Evolutionary conservation across 2,113 vertebrate genomes (phyloP).

Genomic region (Silurus asotus): DNA sequence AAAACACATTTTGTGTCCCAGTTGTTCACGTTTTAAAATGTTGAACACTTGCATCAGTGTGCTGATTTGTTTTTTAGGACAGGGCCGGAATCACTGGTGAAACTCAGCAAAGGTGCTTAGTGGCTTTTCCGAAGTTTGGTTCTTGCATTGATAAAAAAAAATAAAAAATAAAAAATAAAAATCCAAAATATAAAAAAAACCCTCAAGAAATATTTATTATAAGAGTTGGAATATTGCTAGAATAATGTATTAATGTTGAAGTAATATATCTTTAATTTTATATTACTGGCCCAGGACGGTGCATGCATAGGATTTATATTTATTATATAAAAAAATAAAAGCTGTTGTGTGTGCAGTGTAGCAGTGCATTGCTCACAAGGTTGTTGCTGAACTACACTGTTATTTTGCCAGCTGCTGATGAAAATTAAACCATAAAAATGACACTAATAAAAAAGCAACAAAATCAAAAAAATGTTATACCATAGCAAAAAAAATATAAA

Average conservation of each 20-base stretch:
- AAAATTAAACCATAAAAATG: not conserved
- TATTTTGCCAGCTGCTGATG: constrained; percentile 10
- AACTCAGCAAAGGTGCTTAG: not conserved
- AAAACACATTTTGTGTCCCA: not conserved
- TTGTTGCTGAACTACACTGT: not conserved
- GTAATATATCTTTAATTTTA: not conserved
- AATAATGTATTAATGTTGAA: not conserved
- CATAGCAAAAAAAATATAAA: not conserved
- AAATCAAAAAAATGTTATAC: not conserved
- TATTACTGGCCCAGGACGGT: not conserved
- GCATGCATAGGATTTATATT: not conserved
- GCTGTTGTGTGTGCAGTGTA: not conserved
- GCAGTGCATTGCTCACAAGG: not conserved
- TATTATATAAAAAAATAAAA: not conserved
- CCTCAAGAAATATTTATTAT: not conserved
- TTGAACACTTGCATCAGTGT: not conserved
- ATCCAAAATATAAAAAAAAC: too few species aligned
- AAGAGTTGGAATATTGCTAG: not conserved
- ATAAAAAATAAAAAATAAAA: too few species aligned
- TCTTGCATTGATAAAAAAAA: not conserved
- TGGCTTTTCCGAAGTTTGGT: not conserved
- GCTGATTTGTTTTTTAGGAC: not conserved
- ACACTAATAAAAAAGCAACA: not conserved
- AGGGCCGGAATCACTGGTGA: not conserved
- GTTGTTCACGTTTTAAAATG: not conserved